Conservation (phyloP, 2,113 vertebrate genomes). For the Limanda limanda region DNA sequence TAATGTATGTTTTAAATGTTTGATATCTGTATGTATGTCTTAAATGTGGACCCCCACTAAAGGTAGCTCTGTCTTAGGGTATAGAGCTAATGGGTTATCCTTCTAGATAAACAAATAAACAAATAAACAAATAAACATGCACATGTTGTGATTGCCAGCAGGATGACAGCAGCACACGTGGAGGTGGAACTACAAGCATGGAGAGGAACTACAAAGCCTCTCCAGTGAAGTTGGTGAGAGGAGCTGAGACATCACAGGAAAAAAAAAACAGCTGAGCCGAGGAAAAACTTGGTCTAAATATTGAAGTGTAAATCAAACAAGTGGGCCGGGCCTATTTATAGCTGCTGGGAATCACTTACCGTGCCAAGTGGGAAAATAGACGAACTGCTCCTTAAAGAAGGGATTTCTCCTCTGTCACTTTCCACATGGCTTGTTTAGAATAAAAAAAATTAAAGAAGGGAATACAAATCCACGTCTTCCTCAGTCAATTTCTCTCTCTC, state of each 20-base stretch:
- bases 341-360: conserved; percentile 53
- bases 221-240: conserved; percentile 2
- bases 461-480: conserved; percentile 14
- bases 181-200: conserved; percentile 38
- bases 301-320: conserved; percentile 51
- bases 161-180: conserved; percentile 9
- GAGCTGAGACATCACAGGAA: conserved; percentile 31
- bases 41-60: too few relatives aligned
- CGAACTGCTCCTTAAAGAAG: conserved; percentile 17
- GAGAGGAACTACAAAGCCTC: conserved; percentile 23
- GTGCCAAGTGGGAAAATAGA: not conserved
- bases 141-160: not conserved
- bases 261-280: conserved; percentile 22
- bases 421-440: conserved; percentile 21
- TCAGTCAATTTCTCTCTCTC: not conserved
- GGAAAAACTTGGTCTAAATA: conserved; percentile 29
- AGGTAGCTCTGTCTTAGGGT: too few relatives aligned
- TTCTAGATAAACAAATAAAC: too few relatives aligned
- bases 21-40: too few relatives aligned
- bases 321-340: conserved; percentile 38
- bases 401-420: conserved; percentile 18
- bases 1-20: too few relatives aligned
- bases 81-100: too few relatives aligned
- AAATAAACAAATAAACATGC: too few relatives aligned
- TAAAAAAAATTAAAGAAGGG: not conserved